phyloP scores from a whole-genome alignment of 2,888 invertebrate genomes.

The Carterocephalus palaemon region DNA sequence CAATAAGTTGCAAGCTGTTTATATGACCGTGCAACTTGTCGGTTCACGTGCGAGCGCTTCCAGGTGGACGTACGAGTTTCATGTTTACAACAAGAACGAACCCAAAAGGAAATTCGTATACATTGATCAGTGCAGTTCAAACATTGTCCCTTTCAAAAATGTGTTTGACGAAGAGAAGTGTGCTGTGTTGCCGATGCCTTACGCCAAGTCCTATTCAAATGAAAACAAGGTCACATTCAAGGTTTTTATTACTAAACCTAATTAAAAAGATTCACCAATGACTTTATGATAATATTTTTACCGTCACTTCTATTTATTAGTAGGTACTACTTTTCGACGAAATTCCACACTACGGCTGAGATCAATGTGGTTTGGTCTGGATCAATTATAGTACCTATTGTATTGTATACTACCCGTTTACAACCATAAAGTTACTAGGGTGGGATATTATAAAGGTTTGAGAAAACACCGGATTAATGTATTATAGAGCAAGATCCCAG shows the following conservation, averaged over 20 bases:
- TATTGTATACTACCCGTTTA: too few species aligned
- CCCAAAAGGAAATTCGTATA: conserved; percentile 49
- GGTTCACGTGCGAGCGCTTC: conserved; percentile 50
- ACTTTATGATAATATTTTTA: too few species aligned
- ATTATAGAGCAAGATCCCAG: too few species aligned
- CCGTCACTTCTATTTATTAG: too few species aligned
- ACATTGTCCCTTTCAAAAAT: conserved; percentile 35
- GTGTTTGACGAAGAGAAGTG: conserved; percentile 43
- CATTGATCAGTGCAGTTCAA: conserved; percentile 43
- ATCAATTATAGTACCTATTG: too few species aligned
- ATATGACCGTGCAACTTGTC: conserved; percentile 49
- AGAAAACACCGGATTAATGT: too few species aligned
- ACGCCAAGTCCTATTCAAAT: conserved; percentile 36
- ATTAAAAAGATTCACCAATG: background rate
- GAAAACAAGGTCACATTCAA: conserved; percentile 40
- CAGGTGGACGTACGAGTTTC: conserved; percentile 61
- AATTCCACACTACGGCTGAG: too few species aligned
- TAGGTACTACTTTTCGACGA: too few species aligned
- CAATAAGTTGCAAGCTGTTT: conserved; percentile 37
- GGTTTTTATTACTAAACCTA: conserved; percentile 39
- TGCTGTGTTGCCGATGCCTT: conserved; percentile 40
- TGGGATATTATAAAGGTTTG: too few species aligned
- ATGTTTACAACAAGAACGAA: conserved; percentile 55
- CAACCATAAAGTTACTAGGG: too few species aligned
- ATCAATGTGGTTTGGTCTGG: too few species aligned